Conservation (phyloP, 2,113 vertebrate genomes). For the Capra hircus region DNA sequence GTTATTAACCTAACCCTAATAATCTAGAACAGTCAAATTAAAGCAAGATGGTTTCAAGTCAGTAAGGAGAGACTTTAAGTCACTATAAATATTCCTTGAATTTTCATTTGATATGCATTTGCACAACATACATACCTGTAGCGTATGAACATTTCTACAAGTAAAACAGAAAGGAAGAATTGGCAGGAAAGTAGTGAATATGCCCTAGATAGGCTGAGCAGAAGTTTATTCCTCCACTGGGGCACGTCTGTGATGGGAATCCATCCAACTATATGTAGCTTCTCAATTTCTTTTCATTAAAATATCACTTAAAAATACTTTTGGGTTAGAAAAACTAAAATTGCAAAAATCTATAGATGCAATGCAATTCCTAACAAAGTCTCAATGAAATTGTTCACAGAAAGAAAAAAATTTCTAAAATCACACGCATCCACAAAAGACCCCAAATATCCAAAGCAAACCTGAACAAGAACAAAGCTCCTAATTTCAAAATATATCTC, state of each 20-base stretch:
- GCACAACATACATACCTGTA: background rate
- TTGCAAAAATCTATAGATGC: background rate
- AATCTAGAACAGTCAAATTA: background rate
- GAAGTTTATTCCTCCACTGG: slow-evolving; percentile 69
- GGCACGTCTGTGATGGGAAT: slow-evolving; percentile 64
- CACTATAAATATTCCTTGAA: background rate
- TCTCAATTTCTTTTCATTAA: slow-evolving; percentile 77
- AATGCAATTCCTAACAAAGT: background rate
- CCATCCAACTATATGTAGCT: slow-evolving; percentile 62
- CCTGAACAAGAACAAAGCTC: background rate
- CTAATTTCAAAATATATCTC: background rate
- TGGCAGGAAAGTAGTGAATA: slow-evolving; percentile 62
- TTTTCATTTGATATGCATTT: background rate
- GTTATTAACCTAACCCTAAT: background rate
- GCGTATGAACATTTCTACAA: slow-evolving; percentile 40
- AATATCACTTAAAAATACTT: slow-evolving; percentile 52
- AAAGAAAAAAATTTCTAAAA: background rate
- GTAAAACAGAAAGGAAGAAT: background rate
- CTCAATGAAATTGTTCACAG: background rate
- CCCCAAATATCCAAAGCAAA: background rate
- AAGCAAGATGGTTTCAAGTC: slow-evolving; percentile 2
- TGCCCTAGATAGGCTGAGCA: slow-evolving; percentile 65
- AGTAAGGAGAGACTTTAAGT: background rate
- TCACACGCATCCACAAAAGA: background rate
- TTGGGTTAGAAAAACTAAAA: background rate